Evolutionary conservation across 2,113 vertebrate genomes (phyloP).

Genomic region (Aptenodytes forsteri): DNA sequence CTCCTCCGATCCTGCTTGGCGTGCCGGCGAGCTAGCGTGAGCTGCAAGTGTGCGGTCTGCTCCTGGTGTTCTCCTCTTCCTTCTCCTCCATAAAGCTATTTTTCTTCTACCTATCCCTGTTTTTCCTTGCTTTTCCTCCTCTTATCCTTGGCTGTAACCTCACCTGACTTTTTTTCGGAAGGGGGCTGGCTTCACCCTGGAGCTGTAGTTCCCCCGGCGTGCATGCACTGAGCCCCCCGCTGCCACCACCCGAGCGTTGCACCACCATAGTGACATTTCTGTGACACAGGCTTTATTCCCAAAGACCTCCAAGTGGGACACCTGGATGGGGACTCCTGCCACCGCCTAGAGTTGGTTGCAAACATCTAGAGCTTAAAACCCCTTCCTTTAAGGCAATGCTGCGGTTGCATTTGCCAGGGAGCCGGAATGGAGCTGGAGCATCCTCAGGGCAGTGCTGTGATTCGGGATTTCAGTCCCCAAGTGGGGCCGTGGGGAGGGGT

Average conservation of each 20-base stretch:
- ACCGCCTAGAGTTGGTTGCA: neutral
- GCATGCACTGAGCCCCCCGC: neutral
- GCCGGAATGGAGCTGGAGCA: neutral
- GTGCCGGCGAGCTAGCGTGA: accelerated
- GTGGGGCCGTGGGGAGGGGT: neutral
- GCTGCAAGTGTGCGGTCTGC: accelerated
- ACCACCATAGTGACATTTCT: neutral
- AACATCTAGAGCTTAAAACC: neutral
- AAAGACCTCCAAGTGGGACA: neutral
- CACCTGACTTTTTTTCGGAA: neutral
- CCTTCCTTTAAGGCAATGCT: neutral
- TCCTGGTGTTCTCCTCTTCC: constrained; percentile 9
- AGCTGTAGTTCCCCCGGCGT: neutral
- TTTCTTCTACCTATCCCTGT: constrained; percentile 24
- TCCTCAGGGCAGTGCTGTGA: neutral
- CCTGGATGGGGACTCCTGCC: neutral
- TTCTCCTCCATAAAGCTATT: neutral
- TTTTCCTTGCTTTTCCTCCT: constrained; percentile 31
- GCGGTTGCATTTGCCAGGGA: neutral
- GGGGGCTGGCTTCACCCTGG: neutral
- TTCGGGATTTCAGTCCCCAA: neutral
- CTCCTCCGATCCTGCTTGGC: neutral
- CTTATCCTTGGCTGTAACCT: constrained; percentile 1
- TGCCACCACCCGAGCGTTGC: neutral
- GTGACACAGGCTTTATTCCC: neutral